A percentile compares a stretch with the other conserved stretches of the same genome.
phyloP scores from a whole-genome alignment of 2,888 invertebrate genomes.

The Dasysyrphus albostriatus region DNA sequence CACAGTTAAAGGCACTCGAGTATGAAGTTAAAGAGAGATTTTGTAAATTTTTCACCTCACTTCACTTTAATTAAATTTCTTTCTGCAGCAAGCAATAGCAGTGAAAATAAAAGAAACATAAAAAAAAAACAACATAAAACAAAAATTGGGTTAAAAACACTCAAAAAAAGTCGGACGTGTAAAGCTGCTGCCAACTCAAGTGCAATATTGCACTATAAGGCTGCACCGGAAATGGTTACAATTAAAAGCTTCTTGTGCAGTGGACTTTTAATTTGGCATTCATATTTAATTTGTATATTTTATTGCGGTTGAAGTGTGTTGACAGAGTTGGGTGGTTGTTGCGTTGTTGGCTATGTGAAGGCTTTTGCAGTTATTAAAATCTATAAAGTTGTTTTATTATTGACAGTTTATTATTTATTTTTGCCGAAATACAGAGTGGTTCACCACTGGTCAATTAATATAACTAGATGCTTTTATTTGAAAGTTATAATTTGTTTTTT shows the following conservation, averaged over 20 bases:
- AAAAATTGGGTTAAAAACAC: constrained; percentile 50
- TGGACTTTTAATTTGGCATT: constrained; percentile 71
- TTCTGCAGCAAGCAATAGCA: constrained; percentile 46
- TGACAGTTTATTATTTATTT: constrained; percentile 41
- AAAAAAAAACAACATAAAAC: constrained; percentile 26
- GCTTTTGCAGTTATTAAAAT: constrained; percentile 40
- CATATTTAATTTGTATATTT: constrained; percentile 69
- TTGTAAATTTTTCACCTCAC: constrained; percentile 75
- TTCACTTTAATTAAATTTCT: constrained; percentile 75
- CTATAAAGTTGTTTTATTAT: constrained; percentile 40
- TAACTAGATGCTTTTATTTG: constrained; percentile 25
- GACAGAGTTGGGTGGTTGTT: constrained; percentile 31
- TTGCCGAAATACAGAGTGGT: constrained; percentile 24
- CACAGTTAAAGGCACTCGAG: constrained; percentile 73
- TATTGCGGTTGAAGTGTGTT: constrained; percentile 67
- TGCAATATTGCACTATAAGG: constrained; percentile 60
- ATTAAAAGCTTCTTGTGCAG: constrained; percentile 68
- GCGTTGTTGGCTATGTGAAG: constrained; percentile 26
- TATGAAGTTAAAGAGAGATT: constrained; percentile 74
- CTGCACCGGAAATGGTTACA: constrained; percentile 65
- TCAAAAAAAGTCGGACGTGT: constrained; percentile 71
- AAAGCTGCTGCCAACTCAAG: constrained; percentile 71
- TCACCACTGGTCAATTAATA: constrained; percentile 38
- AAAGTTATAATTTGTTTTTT: constrained; percentile 7
- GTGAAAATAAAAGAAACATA: constrained; percentile 27